Percentiles rank a stretch among this genome's conserved stretches.
These are phyloP conservation scores for Prionailurus bengalensis DNA, from an alignment of 2,113 vertebrate genomes.

Conservation along the genomic window DNA sequence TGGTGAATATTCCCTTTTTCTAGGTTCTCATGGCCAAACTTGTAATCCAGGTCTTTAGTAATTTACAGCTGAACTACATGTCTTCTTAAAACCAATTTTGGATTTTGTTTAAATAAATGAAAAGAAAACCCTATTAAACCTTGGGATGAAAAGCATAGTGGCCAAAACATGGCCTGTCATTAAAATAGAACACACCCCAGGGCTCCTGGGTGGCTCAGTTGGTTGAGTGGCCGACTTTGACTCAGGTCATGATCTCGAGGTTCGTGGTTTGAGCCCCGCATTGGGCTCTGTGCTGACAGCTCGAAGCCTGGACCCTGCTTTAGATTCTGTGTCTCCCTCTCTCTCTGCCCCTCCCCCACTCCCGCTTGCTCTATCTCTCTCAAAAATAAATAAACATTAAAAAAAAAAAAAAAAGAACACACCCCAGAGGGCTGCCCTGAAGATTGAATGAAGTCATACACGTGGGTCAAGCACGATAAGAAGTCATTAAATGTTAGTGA, in stretches of 20 bases:
- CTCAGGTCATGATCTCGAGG: no score
- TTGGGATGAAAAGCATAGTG: neutral
- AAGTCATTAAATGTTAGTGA: neutral
- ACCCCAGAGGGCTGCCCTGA: neutral
- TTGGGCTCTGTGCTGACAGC: no score
- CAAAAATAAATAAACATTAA: no score
- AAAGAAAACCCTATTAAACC: neutral
- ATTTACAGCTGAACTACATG: neutral
- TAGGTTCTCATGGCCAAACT: neutral
- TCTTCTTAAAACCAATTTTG: neutral
- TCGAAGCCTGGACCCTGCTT: no score
- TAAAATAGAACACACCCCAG: no score
- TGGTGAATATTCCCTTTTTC: neutral
- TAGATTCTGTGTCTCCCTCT: no score
- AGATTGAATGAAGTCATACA: neutral
- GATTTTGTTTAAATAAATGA: neutral
- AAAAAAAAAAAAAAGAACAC: no score
- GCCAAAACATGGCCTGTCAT: neutral
- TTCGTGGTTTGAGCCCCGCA: no score
- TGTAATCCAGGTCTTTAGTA: neutral
- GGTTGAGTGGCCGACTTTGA: no score
- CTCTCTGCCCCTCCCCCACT: no score
- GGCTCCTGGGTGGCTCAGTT: no score
- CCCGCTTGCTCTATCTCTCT: no score
- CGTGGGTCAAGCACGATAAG: neutral